Evolutionary conservation across 37 sponge, comb jelly and placozoan genomes (phyloP).

Genomic region (Sycon ciliatum): DNA sequence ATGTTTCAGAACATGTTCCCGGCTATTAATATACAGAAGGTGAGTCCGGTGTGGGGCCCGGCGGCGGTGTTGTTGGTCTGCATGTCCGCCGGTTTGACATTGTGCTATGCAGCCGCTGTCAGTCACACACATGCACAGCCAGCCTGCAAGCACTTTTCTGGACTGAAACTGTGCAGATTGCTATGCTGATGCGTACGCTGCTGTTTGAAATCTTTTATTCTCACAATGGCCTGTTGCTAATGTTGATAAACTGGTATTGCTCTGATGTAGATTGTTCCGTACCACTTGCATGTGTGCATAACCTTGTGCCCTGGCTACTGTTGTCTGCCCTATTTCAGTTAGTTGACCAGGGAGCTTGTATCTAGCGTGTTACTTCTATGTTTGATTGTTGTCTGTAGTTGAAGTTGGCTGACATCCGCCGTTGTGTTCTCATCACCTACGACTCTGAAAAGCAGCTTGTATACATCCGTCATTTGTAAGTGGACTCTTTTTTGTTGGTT

Average conservation of each 20-base stretch:
- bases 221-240: too few species aligned
- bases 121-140: too few species aligned
- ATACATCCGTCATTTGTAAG: slow-evolving; percentile 76
- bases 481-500: too few species aligned
- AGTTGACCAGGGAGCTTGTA: background rate
- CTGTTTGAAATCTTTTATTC: background rate
- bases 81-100: too few species aligned
- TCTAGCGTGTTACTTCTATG: background rate
- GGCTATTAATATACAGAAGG: slow-evolving; percentile 56
- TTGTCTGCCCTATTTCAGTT: background rate
- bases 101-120: too few species aligned
- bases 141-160: background rate
- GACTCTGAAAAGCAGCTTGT: slow-evolving; percentile 34
- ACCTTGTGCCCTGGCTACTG: background rate
- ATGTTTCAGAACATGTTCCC: slow-evolving; percentile 75
- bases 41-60: too few species aligned
- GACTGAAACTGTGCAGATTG: background rate
- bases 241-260: too few species aligned
- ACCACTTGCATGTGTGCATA: too few species aligned
- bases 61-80: too few species aligned
- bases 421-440: slow-evolving; percentile 61
- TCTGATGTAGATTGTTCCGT: too few species aligned
- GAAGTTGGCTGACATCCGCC: slow-evolving; percentile 42
- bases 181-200: background rate
- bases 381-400: slow-evolving; percentile 30